Conservation (phyloP, 1,140 invertebrate species). For the Megathymus violae region DNA sequence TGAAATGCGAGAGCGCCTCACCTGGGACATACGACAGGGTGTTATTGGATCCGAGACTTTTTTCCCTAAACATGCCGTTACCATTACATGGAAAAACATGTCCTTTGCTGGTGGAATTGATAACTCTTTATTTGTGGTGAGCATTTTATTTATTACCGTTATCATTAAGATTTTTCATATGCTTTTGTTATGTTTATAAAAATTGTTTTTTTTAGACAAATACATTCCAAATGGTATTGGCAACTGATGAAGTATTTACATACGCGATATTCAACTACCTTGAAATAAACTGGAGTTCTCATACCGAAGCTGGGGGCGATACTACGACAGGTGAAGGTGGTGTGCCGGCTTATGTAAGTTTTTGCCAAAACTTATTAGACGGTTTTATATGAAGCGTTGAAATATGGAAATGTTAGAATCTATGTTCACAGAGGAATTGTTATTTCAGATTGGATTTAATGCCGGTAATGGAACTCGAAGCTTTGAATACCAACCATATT, state of each 20-base stretch:
- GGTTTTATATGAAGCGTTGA: background rate
- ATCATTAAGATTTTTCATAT: background rate
- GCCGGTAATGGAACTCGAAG: constrained; percentile 96
- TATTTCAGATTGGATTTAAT: constrained; percentile 94
- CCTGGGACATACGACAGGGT: constrained; percentile 94
- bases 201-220: constrained; percentile 88
- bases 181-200: background rate
- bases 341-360: constrained; percentile 92
- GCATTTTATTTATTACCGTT: constrained; percentile 39
- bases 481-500: constrained; percentile 96
- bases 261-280: constrained; percentile 98
- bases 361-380: background rate
- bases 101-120: constrained; percentile 95
- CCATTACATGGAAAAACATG: constrained; percentile 98
- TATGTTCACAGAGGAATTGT: too few relatives aligned
- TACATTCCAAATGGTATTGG: constrained; percentile 96
- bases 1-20: constrained; percentile 93
- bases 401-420: too few relatives aligned
- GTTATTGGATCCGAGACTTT: constrained; percentile 96
- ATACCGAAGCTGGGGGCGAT: constrained; percentile 95
- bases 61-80: constrained; percentile 93
- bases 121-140: constrained; percentile 90
- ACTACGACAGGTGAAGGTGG: constrained; percentile 94
- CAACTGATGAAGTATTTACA: constrained; percentile 96
- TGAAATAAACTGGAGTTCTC: constrained; percentile 94